A percentile compares a stretch with the other conserved stretches of the same genome.
Evolutionary conservation across 2,113 vertebrate genomes (phyloP).

Genomic region (Carassius auratus): DNA sequence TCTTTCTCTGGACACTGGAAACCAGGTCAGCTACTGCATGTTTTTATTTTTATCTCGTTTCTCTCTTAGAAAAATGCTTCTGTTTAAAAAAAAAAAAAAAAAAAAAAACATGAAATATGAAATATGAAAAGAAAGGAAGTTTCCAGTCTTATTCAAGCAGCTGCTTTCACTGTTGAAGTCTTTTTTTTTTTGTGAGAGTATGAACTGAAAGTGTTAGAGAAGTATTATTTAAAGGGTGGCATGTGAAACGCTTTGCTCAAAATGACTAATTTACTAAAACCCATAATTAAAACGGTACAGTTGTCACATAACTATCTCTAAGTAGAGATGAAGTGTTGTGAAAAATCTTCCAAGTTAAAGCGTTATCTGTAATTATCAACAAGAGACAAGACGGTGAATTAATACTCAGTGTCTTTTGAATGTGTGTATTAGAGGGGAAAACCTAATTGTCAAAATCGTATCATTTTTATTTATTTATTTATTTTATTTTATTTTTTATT

Average conservation of each 20-base stretch:
- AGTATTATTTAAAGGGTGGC: neutral
- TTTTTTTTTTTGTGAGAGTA: neutral
- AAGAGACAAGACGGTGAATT: neutral
- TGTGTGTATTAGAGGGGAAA: neutral
- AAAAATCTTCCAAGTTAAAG: neutral
- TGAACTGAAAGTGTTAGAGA: neutral
- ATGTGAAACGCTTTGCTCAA: neutral
- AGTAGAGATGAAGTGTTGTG: neutral
- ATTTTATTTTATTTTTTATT: neutral
- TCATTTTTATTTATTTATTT: neutral
- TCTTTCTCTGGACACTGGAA: constrained; percentile 30
- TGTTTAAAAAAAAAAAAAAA: neutral
- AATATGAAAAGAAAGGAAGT: neutral
- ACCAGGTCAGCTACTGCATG: constrained; percentile 66
- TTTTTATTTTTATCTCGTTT: constrained; percentile 14
- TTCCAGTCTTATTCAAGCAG: neutral
- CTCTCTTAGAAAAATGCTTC: neutral
- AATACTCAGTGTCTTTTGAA: neutral
- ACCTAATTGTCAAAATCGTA: neutral
- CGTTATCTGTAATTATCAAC: neutral
- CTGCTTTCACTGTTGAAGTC: neutral
- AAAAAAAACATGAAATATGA: neutral
- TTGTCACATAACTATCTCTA: neutral
- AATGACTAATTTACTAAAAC: neutral
- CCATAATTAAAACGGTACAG: neutral